Evolutionary conservation across 2,797 vertebrate species (phyloP), one percentile per base, ranked within the genome.

Genomic region (Manis javanica): DNA sequence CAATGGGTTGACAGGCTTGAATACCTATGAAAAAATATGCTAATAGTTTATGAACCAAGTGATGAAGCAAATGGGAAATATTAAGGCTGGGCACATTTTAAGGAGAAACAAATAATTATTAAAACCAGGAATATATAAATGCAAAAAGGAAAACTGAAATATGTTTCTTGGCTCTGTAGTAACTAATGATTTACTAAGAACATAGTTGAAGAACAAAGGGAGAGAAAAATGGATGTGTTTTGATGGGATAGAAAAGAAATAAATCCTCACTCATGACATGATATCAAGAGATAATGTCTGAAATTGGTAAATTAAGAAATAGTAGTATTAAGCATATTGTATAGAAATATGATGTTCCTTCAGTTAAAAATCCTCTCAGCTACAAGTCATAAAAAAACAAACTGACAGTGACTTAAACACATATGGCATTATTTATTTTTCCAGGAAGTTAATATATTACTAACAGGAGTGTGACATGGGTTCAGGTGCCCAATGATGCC

Each of bases 301-400:
- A 68, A 63, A 94, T 82, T 93, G 31, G 49, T 85, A 87, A 84
- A 15, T 86, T 75, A 79, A 85, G 39, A 85, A 93, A 87, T 39
- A 81, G n/a, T 79, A 59, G 26, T 82, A 64, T 71, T 71, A 83
- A 95, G 64, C 53, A 79, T 79, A 82, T 77, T 55, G 57, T 61
- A 53, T 55, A 90, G 64, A 94, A 90, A 93, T 59, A 89, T 26
- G 18, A 49, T 68, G 24, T 31, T 59, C 59, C 53, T 78, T 95
- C 71, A 89, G n/a, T 59, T 95, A 89, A 93, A 96, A 97, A 46
- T 87, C 34, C n/a, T 93, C 91, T 93, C 49, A 95, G 46, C 13
- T 78, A 78, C 26, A 78, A 91, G 64, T 72, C 90, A 90, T 21
- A 93, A 82, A 89, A 88, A 82, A 55, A 13, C 7, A 66, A 88